Conservation (phyloP, 2,797 vertebrate species). For the Scyliorhinus canicula region DNA sequence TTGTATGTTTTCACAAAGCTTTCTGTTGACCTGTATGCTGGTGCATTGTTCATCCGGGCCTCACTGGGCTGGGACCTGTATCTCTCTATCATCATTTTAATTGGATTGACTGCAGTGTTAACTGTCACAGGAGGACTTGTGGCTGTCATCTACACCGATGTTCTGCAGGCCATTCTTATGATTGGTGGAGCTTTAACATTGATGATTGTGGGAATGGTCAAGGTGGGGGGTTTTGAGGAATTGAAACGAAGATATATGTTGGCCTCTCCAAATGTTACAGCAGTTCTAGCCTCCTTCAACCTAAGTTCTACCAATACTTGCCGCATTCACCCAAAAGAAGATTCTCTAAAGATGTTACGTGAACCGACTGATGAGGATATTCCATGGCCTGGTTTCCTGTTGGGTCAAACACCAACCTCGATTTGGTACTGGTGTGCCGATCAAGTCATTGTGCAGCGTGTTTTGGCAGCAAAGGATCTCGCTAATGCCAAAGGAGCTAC, state of each 20-base stretch:
- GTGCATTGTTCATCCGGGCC: slow-evolving; percentile 95
- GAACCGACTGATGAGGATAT: slow-evolving; percentile 86
- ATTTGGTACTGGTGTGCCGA: slow-evolving; percentile 99
- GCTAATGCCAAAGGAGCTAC: slow-evolving; percentile 89
- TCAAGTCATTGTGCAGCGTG: slow-evolving; percentile 96
- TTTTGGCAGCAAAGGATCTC: slow-evolving; percentile 91
- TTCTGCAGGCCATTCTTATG: slow-evolving; percentile 93
- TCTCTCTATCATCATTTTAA: slow-evolving; percentile 85
- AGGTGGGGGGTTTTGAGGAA: slow-evolving; percentile 88
- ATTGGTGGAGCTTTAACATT: slow-evolving; percentile 86
- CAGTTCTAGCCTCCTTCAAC: slow-evolving; percentile 76
- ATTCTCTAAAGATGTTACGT: slow-evolving; percentile 79
- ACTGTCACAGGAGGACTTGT: slow-evolving; percentile 90
- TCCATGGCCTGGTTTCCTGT: slow-evolving; percentile 92
- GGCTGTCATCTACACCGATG: slow-evolving; percentile 95
- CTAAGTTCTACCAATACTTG: slow-evolving; percentile 79
- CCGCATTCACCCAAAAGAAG: slow-evolving; percentile 76
- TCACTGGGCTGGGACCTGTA: slow-evolving; percentile 97
- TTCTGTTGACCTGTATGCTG: slow-evolving; percentile 95
- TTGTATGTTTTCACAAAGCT: slow-evolving; percentile 98
- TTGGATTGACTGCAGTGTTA: slow-evolving; percentile 87
- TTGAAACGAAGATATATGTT: slow-evolving; percentile 89
- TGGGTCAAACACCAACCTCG: slow-evolving; percentile 93
- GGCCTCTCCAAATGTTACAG: slow-evolving; percentile 80
- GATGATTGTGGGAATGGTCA: slow-evolving; percentile 76